Percentiles rank a stretch among this genome's conserved stretches.
Evolutionary conservation across 2,888 invertebrate species (phyloP).

Genomic region (Melieria crassipennis): DNA sequence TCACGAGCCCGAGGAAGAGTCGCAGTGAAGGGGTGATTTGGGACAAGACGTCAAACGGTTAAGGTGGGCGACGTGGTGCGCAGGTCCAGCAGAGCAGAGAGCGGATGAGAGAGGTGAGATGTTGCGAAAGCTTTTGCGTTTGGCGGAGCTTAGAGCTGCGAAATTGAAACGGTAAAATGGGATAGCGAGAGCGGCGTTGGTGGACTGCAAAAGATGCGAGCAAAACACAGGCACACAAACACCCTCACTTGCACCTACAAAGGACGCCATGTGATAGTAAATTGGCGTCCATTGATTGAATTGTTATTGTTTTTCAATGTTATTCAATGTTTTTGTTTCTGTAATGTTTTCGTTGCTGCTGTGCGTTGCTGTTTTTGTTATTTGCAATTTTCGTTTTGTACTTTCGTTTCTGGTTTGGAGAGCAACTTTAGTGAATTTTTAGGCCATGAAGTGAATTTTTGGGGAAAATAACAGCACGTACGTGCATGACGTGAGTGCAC

Average conservation of each 20-base stretch:
- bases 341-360: constrained; percentile 4
- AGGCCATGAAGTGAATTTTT: constrained; percentile 3
- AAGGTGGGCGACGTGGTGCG: too few relatives aligned
- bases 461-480: constrained; percentile 9
- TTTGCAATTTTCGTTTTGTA: constrained; percentile 1
- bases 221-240: neutral
- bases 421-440: constrained; percentile 12
- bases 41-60: too few relatives aligned
- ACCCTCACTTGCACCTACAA: constrained; percentile 17
- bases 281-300: constrained; percentile 36
- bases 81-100: too few relatives aligned
- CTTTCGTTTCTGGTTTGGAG: neutral
- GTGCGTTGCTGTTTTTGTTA: neutral
- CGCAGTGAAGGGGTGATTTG: too few relatives aligned
- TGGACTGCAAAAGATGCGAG: neutral
- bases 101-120: too few relatives aligned
- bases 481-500: neutral
- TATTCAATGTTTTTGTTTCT: constrained; percentile 5
- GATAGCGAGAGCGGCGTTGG: too few relatives aligned
- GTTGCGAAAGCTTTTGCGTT: too few relatives aligned
- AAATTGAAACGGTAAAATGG: too few relatives aligned
- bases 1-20: too few relatives aligned
- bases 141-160: too few relatives aligned
- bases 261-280: constrained; percentile 24
- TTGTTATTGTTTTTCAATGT: constrained; percentile 35